These are phyloP conservation scores for Thecocarcelia acutangulata DNA, from an alignment of 2,888 invertebrate genomes.

Conservation along the genomic window DNA sequence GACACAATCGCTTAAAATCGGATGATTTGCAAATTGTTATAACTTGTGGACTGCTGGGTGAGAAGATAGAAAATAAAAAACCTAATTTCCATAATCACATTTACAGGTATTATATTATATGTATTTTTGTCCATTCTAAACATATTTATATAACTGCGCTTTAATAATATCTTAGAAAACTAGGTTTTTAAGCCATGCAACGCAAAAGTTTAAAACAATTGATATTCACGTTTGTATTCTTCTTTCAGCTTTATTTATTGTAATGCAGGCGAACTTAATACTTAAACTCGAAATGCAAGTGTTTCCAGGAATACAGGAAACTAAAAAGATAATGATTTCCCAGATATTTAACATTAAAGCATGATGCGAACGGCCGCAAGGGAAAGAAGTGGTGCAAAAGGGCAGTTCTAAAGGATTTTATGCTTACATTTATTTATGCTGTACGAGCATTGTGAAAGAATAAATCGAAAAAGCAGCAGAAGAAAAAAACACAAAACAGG, in stretches of 20 bases:
- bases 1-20: too few relatives aligned
- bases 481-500: conserved; percentile 50
- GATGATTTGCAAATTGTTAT: too few relatives aligned
- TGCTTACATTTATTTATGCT: conserved; percentile 29
- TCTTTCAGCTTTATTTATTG: conserved; percentile 1
- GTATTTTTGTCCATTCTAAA: too few relatives aligned
- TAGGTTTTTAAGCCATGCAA: conserved; percentile 50
- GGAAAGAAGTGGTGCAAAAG: not conserved
- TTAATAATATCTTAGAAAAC: not conserved
- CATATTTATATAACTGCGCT: too few relatives aligned
- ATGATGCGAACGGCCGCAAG: conserved; percentile 12
- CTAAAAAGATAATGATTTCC: conserved; percentile 55
- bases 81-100: too few relatives aligned
- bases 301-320: conserved; percentile 31
- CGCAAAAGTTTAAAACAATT: conserved; percentile 23
- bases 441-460: conserved; percentile 24
- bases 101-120: too few relatives aligned
- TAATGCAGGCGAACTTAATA: conserved; percentile 47
- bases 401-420: conserved; percentile 5
- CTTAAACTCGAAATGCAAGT: conserved; percentile 47
- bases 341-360: conserved; percentile 48
- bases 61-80: too few relatives aligned
- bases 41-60: too few relatives aligned
- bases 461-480: conserved; percentile 3
- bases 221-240: conserved; percentile 1